Evolutionary conservation across 2,797 vertebrate species (phyloP).

Genomic region (Melanotaenia maccullochi): DNA sequence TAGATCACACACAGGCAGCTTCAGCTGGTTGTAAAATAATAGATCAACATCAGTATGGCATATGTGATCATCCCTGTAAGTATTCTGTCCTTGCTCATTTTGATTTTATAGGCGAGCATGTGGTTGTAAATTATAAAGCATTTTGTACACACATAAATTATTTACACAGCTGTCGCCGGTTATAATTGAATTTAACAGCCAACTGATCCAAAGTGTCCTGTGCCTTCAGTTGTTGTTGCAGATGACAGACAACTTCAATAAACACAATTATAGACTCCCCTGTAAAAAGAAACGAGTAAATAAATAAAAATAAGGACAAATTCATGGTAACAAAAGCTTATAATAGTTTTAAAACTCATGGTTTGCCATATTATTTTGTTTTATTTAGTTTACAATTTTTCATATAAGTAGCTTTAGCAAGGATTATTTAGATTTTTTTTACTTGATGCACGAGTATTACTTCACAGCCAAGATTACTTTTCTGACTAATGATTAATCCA

Average conservation of each 20-base stretch:
- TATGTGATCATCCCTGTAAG: constrained; percentile 1
- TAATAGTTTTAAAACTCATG: background rate
- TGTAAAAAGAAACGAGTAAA: background rate
- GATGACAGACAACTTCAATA: background rate
- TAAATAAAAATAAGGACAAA: background rate
- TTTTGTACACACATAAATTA: constrained; percentile 42
- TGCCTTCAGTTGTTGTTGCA: constrained; percentile 17
- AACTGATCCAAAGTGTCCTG: constrained; percentile 12
- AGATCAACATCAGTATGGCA: background rate
- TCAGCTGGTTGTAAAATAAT: background rate
- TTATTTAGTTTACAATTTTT: no score
- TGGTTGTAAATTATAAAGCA: constrained; percentile 40
- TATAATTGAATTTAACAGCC: constrained; percentile 19
- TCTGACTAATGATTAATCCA: background rate
- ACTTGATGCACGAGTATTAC: background rate
- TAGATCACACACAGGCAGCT: background rate
- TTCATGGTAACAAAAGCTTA: background rate
- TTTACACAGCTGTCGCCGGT: constrained; percentile 12
- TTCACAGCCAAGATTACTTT: background rate
- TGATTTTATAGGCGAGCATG: constrained; percentile 29
- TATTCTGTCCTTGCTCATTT: constrained; percentile 25
- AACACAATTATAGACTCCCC: background rate
- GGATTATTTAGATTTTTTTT: background rate
- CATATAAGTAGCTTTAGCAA: background rate
- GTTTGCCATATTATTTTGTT: no score